These are phyloP conservation scores for Electrona antarctica DNA, from an alignment of 2,113 vertebrate species.

Conservation along the genomic window DNA sequence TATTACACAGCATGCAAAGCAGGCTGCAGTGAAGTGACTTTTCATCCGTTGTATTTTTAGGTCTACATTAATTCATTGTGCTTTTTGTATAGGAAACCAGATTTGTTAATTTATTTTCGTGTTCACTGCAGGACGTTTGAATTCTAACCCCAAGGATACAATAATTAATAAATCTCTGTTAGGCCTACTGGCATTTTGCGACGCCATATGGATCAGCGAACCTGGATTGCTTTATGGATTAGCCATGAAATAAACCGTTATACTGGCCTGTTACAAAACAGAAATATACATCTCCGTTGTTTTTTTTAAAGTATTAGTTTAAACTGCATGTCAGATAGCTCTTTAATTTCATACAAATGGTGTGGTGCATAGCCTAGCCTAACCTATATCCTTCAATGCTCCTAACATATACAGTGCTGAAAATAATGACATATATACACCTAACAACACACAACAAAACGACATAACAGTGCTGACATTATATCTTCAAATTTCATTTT, in stretches of 20 bases:
- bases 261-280: constrained; percentile 22
- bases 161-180: not conserved
- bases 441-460: constrained; percentile 65
- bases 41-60: constrained; percentile 23
- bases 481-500: constrained; percentile 76
- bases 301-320: constrained; percentile 59
- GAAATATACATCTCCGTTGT: constrained; percentile 28
- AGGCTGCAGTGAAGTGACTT: not conserved
- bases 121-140: not conserved
- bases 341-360: constrained; percentile 84
- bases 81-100: constrained; percentile 11
- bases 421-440: constrained; percentile 79
- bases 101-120: constrained; percentile 7
- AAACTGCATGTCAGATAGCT: constrained; percentile 70
- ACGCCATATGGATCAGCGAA: not conserved
- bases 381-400: constrained; percentile 72
- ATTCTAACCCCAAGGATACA: constrained; percentile 11
- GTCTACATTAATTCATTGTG: not conserved
- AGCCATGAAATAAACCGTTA: not conserved
- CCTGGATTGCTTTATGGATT: too few species aligned
- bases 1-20: constrained; percentile 13
- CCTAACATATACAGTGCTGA: constrained; percentile 89
- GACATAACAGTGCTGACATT: constrained; percentile 80
- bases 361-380: constrained; percentile 80
- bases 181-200: not conserved